Percentiles rank a stretch among this genome's conserved stretches.
phyloP scores from a whole-genome alignment of 2,888 invertebrate species.

The Drosophila nr. medialis region DNA sequence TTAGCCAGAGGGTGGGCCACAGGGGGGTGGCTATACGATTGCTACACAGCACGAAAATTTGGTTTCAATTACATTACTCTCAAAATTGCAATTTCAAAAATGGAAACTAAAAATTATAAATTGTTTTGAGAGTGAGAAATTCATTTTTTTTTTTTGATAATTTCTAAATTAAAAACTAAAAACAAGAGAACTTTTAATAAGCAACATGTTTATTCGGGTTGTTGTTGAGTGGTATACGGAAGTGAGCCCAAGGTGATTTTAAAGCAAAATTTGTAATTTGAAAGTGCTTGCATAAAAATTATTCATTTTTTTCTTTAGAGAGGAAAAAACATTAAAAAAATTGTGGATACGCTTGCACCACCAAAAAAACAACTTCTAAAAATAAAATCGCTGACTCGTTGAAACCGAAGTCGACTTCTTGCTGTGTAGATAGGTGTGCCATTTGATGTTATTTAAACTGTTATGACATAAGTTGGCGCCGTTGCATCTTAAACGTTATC shows the following conservation, averaged over 20 bases:
- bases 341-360: not conserved
- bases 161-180: not conserved
- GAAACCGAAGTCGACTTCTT: not conserved
- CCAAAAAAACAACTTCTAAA: too few relatives aligned
- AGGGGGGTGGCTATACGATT: not conserved
- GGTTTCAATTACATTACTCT: not conserved
- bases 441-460: slow-evolving; percentile 67
- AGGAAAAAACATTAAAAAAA: not conserved
- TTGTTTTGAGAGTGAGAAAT: not conserved
- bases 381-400: not conserved
- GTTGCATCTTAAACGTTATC: slow-evolving; percentile 72
- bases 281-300: not conserved
- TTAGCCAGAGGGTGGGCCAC: slow-evolving; percentile 14
- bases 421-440: slow-evolving; percentile 21
- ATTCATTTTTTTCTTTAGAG: not conserved
- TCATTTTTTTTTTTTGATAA: too few relatives aligned
- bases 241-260: not conserved
- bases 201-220: not conserved
- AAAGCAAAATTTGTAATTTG: not conserved
- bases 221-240: not conserved
- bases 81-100: not conserved
- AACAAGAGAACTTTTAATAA: not conserved
- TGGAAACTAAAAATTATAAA: not conserved
- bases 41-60: slow-evolving; percentile 4
- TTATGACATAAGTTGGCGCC: slow-evolving; percentile 67